Evolutionary conservation across 2,888 invertebrate genomes (phyloP).

Genomic region (Drosophila sordidula): DNA sequence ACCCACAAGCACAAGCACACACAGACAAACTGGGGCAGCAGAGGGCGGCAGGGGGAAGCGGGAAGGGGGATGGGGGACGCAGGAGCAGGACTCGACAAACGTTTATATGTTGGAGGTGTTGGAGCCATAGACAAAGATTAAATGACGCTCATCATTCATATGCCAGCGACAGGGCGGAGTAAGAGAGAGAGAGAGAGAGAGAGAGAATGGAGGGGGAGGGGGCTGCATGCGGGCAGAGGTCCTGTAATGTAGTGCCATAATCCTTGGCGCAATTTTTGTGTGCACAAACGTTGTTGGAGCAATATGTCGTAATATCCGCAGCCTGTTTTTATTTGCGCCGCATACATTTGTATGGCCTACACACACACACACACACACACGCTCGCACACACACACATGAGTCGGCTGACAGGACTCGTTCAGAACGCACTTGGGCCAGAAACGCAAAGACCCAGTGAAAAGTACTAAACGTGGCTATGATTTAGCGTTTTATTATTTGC

Average conservation of each 20-base stretch:
- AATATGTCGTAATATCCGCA: slow-evolving; percentile 81
- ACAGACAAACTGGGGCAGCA: slow-evolving; percentile 9
- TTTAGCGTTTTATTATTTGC: slow-evolving; percentile 79
- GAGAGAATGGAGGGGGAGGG: not conserved
- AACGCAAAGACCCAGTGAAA: slow-evolving; percentile 54
- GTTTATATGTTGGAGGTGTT: slow-evolving; percentile 66
- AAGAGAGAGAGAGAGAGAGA: not conserved
- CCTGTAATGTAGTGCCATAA: slow-evolving; percentile 78
- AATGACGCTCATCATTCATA: slow-evolving; percentile 80
- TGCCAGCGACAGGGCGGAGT: slow-evolving; percentile 42
- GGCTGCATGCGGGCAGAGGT: slow-evolving; percentile 29
- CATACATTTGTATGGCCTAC: slow-evolving; percentile 59
- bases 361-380: slow-evolving; percentile 15
- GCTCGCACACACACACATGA: slow-evolving; percentile 55
- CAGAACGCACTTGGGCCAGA: slow-evolving; percentile 36
- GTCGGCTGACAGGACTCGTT: slow-evolving; percentile 59
- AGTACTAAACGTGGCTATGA: slow-evolving; percentile 79
- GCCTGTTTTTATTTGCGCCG: slow-evolving; percentile 70
- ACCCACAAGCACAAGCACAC: slow-evolving; percentile 18
- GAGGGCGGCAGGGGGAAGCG: slow-evolving; percentile 8
- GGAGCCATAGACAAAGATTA: slow-evolving; percentile 78
- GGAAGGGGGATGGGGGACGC: not conserved
- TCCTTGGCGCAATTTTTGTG: slow-evolving; percentile 76
- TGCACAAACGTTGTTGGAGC: slow-evolving; percentile 59
- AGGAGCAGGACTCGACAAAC: slow-evolving; percentile 38